Conservation (phyloP, 2,888 invertebrate species). For the Cantharis rufa region DNA sequence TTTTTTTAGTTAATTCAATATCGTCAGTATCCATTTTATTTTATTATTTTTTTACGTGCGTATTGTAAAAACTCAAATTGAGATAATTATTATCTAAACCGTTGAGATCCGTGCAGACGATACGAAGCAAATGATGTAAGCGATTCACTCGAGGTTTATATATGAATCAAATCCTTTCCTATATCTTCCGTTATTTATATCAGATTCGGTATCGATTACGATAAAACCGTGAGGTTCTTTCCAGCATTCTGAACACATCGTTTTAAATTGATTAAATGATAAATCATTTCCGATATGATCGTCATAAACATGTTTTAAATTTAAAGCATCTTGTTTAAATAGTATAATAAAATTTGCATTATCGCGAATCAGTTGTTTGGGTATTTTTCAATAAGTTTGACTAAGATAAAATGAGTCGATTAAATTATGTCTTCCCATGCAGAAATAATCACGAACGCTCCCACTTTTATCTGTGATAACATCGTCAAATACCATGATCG, state of each 20-base stretch:
- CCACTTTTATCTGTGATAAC: constrained; percentile 43
- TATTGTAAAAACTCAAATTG: too few relatives aligned
- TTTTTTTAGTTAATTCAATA: too few relatives aligned
- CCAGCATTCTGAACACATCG: neutral
- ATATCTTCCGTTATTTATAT: too few relatives aligned
- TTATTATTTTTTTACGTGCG: too few relatives aligned
- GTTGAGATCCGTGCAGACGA: too few relatives aligned
- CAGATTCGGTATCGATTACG: too few relatives aligned
- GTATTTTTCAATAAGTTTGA: constrained; percentile 39
- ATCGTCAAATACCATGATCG: constrained; percentile 49
- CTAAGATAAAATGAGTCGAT: constrained; percentile 39
- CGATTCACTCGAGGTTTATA: too few relatives aligned
- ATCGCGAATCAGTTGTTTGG: constrained; percentile 46
- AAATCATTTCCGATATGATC: neutral
- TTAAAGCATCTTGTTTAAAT: neutral
- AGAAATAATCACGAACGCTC: constrained; percentile 41
- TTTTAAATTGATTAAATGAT: neutral
- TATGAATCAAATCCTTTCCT: too few relatives aligned
- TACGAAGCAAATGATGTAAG: too few relatives aligned
- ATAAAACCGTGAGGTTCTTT: too few relatives aligned
- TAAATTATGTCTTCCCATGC: constrained; percentile 41
- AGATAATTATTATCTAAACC: too few relatives aligned
- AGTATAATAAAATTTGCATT: constrained; percentile 33
- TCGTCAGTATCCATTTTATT: too few relatives aligned
- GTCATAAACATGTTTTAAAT: neutral